Evolutionary conservation across 2,113 vertebrate species (phyloP).

Genomic region (Vulpes vulpes): DNA sequence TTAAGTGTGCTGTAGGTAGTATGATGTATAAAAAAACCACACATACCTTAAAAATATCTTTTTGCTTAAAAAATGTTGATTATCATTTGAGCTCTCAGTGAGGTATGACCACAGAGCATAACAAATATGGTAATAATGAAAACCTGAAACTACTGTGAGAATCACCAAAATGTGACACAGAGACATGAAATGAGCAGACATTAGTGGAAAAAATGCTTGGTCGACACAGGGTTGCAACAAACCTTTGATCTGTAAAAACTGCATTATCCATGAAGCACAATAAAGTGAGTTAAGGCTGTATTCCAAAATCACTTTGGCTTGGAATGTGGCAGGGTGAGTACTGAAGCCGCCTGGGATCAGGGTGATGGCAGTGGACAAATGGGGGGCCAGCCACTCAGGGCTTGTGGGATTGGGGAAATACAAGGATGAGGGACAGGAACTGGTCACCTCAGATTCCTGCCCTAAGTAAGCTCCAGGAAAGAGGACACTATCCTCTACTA

Average conservation of each 20-base stretch:
- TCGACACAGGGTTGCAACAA: not conserved
- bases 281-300: not conserved
- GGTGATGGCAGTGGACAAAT: accelerated
- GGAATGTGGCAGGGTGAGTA: not conserved
- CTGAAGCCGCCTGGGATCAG: too few relatives aligned
- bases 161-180: not conserved
- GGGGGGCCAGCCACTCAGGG: not conserved
- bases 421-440: not conserved
- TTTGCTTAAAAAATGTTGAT: not conserved
- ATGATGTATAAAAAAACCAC: not conserved
- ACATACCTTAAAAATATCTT: not conserved
- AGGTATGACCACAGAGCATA: not conserved
- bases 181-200: not conserved
- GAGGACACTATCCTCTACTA: accelerated
- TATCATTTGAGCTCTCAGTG: not conserved
- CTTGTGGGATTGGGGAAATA: accelerated
- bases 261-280: not conserved
- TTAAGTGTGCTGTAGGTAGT: not conserved
- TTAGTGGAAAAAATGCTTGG: not conserved
- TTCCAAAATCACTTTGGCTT: not conserved
- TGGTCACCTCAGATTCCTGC: not conserved
- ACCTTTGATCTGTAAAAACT: not conserved
- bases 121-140: not conserved
- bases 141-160: not conserved
- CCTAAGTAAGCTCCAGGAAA: not conserved